Conservation (phyloP, 2,797 vertebrate genomes). For the Halcyon leucocephala region DNA sequence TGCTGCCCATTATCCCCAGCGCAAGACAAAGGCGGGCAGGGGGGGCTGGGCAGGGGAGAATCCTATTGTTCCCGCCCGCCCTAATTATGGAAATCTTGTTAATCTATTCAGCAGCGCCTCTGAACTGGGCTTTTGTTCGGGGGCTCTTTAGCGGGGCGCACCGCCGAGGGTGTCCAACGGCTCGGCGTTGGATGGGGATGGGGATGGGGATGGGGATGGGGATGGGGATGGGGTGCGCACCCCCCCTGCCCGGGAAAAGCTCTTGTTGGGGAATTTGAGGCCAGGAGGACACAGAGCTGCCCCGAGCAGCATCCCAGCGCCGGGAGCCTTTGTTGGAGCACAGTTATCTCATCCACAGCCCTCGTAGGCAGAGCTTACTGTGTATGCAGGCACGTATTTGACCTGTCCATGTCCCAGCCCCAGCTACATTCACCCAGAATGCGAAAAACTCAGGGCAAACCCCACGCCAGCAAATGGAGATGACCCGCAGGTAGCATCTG, state of each 20-base stretch:
- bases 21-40: slow-evolving; percentile 87
- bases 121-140: slow-evolving; percentile 79
- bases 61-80: slow-evolving; percentile 91
- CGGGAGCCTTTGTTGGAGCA: fast-evolving
- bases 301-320: fast-evolving
- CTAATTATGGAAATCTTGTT: slow-evolving; percentile 99
- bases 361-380: fast-evolving
- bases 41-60: slow-evolving; percentile 78
- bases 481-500: fast-evolving
- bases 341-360: fast-evolving
- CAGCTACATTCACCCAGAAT: fast-evolving
- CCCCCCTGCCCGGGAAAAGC: neutral
- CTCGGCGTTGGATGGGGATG: slow-evolving; percentile 33
- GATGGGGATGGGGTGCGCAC: neutral
- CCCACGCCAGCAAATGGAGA: fast-evolving
- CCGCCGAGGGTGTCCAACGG: slow-evolving; percentile 64
- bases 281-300: neutral
- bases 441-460: neutral
- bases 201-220: neutral
- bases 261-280: neutral
- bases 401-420: too few species aligned
- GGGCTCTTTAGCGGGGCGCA: slow-evolving; percentile 49
- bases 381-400: fast-evolving
- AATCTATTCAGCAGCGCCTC: slow-evolving; percentile 93
- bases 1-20: slow-evolving; percentile 86